Conservation (phyloP, 2,113 vertebrate genomes). For the Chionodraco myersi region DNA sequence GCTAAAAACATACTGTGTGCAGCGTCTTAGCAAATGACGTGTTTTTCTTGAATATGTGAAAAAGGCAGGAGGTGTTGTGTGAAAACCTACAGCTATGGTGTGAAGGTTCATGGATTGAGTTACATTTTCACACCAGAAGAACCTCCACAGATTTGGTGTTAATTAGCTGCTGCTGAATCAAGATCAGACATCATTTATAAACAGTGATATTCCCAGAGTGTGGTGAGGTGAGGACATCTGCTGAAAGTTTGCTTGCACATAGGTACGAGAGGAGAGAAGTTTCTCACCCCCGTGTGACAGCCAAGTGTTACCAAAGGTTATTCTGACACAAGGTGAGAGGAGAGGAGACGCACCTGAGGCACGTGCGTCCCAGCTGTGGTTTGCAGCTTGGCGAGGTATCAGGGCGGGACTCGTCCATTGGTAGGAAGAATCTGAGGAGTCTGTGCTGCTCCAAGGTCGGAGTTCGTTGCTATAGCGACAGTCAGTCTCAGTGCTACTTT, state of each 20-base stretch:
- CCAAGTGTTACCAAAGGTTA: slow-evolving; percentile 5
- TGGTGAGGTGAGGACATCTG: slow-evolving; percentile 3
- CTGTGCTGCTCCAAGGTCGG: slow-evolving; percentile 96
- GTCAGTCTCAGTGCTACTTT: slow-evolving; percentile 94
- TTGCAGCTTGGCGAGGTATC: slow-evolving; percentile 86
- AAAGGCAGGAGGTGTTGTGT: slow-evolving; percentile 69
- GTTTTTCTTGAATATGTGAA: slow-evolving; percentile 48
- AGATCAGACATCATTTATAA: slow-evolving; percentile 64
- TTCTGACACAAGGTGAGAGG: not conserved
- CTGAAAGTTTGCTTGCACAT: slow-evolving; percentile 9
- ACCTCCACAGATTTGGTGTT: slow-evolving; percentile 65
- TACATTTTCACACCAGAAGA: slow-evolving; percentile 67
- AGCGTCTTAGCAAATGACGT: slow-evolving; percentile 12
- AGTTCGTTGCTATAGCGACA: slow-evolving; percentile 89
- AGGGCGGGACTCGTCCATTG: slow-evolving; percentile 80
- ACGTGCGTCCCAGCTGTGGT: slow-evolving; percentile 81
- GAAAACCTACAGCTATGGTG: slow-evolving; percentile 75
- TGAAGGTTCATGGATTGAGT: slow-evolving; percentile 56
- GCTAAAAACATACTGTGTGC: slow-evolving; percentile 16
- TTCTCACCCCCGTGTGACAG: slow-evolving; percentile 10
- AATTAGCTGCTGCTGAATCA: slow-evolving; percentile 66
- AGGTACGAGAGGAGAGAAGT: slow-evolving; percentile 43
- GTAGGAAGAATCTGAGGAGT: slow-evolving; percentile 92
- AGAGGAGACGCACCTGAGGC: slow-evolving; percentile 46
- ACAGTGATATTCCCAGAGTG: slow-evolving; percentile 47